Percentiles rank a stretch among this genome's conserved stretches.
phyloP scores from a whole-genome alignment of 2,888 invertebrate species.

The Drosophila cognata region DNA sequence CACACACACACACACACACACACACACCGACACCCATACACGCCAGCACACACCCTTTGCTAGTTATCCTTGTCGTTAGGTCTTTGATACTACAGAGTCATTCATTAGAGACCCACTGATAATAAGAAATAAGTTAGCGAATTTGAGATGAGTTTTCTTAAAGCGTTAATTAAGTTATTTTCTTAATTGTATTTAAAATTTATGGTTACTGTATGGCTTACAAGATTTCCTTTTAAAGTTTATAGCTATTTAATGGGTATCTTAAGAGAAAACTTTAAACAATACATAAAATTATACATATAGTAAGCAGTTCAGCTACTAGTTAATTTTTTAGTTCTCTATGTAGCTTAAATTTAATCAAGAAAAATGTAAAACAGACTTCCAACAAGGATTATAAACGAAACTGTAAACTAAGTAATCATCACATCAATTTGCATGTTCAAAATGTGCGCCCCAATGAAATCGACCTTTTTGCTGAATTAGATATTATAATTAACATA shows the following conservation, averaged over 20 bases:
- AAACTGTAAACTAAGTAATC: not conserved
- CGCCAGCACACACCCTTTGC: conserved; percentile 22
- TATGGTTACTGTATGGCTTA: not conserved
- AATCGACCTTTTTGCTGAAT: conserved; percentile 18
- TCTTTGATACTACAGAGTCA: conserved; percentile 28
- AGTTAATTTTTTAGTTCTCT: not conserved
- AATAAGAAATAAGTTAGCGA: conserved; percentile 36
- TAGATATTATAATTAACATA: conserved; percentile 41
- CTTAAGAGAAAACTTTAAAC: not conserved
- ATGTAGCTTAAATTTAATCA: not conserved
- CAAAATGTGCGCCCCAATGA: not conserved
- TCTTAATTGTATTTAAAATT: conserved; percentile 6
- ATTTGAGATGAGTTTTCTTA: conserved; percentile 30
- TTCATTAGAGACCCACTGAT: conserved; percentile 50
- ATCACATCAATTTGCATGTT: not conserved
- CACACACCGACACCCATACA: conserved; percentile 6
- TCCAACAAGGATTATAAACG: not conserved
- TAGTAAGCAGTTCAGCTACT: not conserved
- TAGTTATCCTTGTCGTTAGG: conserved; percentile 36
- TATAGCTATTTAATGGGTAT: not conserved
- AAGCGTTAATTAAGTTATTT: conserved; percentile 54
- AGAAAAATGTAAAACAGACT: not conserved
- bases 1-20: conserved; percentile 12
- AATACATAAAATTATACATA: not conserved
- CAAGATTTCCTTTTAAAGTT: not conserved